These are phyloP conservation scores for Sprattus sprattus DNA, from an alignment of 2,113 vertebrate species.

Conservation along the genomic window DNA sequence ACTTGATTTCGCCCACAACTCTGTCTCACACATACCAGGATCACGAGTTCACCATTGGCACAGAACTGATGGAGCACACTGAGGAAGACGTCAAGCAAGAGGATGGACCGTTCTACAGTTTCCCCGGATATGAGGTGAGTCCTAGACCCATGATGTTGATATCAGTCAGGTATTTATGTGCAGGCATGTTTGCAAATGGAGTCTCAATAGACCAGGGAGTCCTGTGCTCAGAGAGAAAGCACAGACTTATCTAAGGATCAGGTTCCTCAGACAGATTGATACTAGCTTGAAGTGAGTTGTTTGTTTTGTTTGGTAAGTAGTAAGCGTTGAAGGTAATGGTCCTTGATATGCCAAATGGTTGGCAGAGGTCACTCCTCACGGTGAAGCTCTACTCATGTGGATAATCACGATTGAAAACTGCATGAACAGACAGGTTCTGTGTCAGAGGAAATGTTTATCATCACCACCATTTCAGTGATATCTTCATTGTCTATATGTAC, in stretches of 20 bases:
- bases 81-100: conserved; percentile 64
- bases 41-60: conserved; percentile 64
- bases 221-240: not conserved
- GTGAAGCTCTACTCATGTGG: not conserved
- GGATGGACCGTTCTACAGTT: conserved; percentile 54
- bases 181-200: not conserved
- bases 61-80: conserved; percentile 66
- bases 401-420: not conserved
- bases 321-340: not conserved
- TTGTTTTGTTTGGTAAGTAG: not conserved
- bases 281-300: not conserved
- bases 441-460: not conserved
- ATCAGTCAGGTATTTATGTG: not conserved
- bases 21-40: conserved; percentile 40
- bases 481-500: not conserved
- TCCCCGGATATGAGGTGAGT: conserved; percentile 67
- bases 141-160: not conserved
- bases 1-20: not conserved
- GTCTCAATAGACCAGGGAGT: not conserved
- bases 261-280: not conserved
- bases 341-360: not conserved
- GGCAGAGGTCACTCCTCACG: not conserved
- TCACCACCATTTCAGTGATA: not conserved
- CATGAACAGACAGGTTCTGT: not conserved
- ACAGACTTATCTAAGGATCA: not conserved